Base-by-base conservation (phyloP, 2,113 vertebrate species). In the Mesocricetus auratus region DNA sequence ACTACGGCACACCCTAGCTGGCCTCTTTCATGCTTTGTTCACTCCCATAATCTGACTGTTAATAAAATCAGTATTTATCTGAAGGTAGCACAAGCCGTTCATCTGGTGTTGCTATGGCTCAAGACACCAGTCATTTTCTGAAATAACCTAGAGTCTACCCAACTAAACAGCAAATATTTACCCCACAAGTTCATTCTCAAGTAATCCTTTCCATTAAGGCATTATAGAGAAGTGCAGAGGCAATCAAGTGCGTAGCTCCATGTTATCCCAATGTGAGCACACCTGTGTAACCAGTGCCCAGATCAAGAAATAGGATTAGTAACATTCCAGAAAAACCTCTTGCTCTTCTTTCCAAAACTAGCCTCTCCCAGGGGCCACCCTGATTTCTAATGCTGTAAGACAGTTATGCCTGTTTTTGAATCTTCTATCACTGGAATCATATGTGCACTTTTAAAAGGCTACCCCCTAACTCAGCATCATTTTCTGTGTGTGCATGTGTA, bases 21-120 rank as follows among this genome's bases (percentile, higher is more conserved):
- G 16, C 8, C 11, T 94, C 53, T 82, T 79, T 68, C 42, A 29
- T 50, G 39, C 33, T 92, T 21, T 29, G 71, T 29, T 82, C 42
- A 33, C 64, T 85, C 24, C 50, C 29, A 33, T 94, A 92, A 53
- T 45, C 17, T 47, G 42, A 29, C 53, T 87, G 26, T 86, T 89
- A 47, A 66, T 81, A 64, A 91, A 92, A 77, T 95, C 36, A 93
- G 16, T 86, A 91, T 95, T 93, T 73, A 86, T 68, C 45, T 94
- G 60, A 92, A 75, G 62, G 45, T 85, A 82, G 81, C 50, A 69
- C 50, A 92, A 26, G 73, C 78, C 1, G 58, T n/a, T 68, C 78
- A 73, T 4, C 19, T 33, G 24, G 12, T 60, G 1, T 1, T 58
- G 9, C 12, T 13, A 78, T 53, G 53, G 17, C n/a, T 94, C 89